phyloP scores from a whole-genome alignment of 2,113 vertebrate species.

The Cyprinodon tularosa region DNA sequence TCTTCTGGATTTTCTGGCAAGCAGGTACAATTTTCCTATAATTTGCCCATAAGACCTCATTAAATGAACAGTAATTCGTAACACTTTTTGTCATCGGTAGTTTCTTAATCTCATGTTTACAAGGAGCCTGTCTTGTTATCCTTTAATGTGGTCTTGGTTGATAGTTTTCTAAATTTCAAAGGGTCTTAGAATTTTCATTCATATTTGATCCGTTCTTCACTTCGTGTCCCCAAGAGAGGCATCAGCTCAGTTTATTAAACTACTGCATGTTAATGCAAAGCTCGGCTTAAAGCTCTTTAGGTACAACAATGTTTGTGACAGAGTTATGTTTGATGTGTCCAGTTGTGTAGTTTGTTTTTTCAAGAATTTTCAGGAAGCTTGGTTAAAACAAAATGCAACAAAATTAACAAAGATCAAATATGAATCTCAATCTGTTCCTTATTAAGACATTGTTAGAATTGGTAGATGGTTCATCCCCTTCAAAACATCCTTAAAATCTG shows the following conservation, averaged over 20 bases:
- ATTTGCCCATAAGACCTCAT: not conserved
- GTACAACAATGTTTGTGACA: not conserved
- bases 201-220: not conserved
- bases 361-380: not conserved
- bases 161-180: not conserved
- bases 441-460: not conserved
- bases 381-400: not conserved
- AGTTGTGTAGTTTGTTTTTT: too few relatives aligned
- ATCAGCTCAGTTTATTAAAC: not conserved
- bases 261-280: not conserved
- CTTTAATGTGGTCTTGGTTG: not conserved
- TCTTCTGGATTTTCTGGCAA: constrained; percentile 31
- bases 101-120: not conserved
- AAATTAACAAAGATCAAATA: not conserved
- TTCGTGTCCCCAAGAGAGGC: not conserved
- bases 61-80: not conserved
- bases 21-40: constrained; percentile 47
- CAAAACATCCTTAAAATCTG: not conserved
- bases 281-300: not conserved
- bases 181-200: not conserved
- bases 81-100: not conserved
- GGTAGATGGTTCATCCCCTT: not conserved
- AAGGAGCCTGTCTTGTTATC: not conserved
- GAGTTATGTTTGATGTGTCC: not conserved
- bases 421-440: not conserved